These are phyloP conservation scores for Parus major DNA, from an alignment of 2,113 vertebrate genomes.

Conservation along the genomic window DNA sequence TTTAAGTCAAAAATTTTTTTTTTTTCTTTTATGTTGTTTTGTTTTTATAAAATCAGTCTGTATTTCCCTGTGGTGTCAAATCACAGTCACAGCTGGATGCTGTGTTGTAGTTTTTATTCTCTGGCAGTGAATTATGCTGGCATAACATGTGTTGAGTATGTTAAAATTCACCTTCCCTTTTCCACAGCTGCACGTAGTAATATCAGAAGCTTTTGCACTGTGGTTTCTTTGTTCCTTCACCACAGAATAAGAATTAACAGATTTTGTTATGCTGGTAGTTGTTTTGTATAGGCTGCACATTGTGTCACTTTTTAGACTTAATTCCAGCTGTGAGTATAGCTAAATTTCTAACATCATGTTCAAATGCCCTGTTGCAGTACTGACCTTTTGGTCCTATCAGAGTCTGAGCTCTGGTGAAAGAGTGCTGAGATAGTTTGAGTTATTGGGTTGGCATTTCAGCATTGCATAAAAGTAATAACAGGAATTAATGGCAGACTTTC, in stretches of 20 bases:
- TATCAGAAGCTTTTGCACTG: neutral
- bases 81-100: neutral
- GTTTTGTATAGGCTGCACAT: neutral
- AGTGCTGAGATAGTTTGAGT: neutral
- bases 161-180: constrained; percentile 1
- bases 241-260: neutral
- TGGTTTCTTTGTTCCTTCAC: neutral
- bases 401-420: neutral
- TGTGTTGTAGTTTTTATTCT: neutral
- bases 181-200: neutral
- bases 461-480: neutral
- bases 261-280: neutral
- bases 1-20: accelerated
- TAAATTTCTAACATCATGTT: neutral
- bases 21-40: neutral
- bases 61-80: neutral
- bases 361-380: neutral
- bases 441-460: neutral
- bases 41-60: neutral
- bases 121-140: neutral
- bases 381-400: neutral
- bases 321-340: neutral
- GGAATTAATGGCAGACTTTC: neutral
- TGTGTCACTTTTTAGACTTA: neutral
- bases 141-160: neutral